Evolutionary conservation across 1,140 invertebrate genomes (phyloP).

Genomic region (Sminthurides bifidus): DNA sequence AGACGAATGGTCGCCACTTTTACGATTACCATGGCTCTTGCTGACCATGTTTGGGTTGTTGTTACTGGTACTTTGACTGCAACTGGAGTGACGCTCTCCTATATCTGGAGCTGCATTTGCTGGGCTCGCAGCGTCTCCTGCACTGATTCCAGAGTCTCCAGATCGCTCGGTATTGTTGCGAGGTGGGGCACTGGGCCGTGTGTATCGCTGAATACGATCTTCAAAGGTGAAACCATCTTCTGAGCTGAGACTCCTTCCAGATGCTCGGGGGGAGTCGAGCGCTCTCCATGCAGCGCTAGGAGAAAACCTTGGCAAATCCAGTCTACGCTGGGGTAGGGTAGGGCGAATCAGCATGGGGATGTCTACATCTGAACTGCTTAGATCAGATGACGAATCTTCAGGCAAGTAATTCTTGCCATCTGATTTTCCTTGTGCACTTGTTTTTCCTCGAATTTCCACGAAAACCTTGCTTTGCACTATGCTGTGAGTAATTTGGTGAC

Average conservation of each 20-base stretch:
- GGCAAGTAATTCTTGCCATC: background rate
- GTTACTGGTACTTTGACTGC: conserved; percentile 6
- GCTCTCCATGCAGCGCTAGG: conserved; percentile 69
- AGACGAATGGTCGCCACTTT: background rate
- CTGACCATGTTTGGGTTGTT: conserved; percentile 4
- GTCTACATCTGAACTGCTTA: conserved; percentile 35
- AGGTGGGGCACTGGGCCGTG: conserved; percentile 42
- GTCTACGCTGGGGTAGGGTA: conserved; percentile 60
- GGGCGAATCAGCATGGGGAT: conserved; percentile 60
- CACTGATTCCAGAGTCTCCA: conserved; percentile 64
- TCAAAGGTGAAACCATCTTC: conserved; percentile 32
- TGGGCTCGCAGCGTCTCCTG: conserved; percentile 45
- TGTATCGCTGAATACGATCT: conserved; percentile 41
- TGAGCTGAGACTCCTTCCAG: conserved; percentile 36
- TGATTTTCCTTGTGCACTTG: background rate
- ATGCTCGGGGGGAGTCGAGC: conserved; percentile 37
- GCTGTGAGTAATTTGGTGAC: background rate
- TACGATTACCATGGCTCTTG: background rate
- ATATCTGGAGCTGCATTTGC: conserved; percentile 7
- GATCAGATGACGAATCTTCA: conserved; percentile 16
- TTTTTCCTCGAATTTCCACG: background rate
- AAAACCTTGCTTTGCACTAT: background rate
- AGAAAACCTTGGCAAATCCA: conserved; percentile 62
- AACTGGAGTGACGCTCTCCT: background rate
- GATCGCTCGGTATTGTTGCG: conserved; percentile 47